A percentile compares a stretch with the other conserved stretches of the same genome.
phyloP scores from a whole-genome alignment of 2,888 invertebrate species.

The Endomychus coccineus region DNA sequence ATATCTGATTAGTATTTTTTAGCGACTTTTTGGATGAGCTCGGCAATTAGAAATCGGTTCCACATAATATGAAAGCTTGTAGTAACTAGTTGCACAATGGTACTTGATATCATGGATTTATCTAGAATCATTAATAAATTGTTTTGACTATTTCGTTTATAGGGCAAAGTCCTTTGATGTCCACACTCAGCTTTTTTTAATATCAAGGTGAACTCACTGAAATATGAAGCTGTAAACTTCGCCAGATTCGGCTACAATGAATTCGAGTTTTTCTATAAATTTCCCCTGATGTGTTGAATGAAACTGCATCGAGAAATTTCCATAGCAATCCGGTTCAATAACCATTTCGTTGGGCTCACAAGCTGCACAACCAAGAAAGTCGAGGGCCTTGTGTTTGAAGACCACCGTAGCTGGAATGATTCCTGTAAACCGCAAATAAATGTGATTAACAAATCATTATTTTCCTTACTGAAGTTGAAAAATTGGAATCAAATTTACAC shows the following conservation, averaged over 20 bases:
- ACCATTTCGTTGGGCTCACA: conserved; percentile 46
- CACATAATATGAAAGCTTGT: too few relatives aligned
- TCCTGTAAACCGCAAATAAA: too few relatives aligned
- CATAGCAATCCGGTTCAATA: conserved; percentile 47
- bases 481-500: too few relatives aligned
- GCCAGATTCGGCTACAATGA: conserved; percentile 51
- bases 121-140: too few relatives aligned
- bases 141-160: background rate
- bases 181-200: background rate
- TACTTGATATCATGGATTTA: too few relatives aligned
- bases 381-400: conserved; percentile 43
- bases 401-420: conserved; percentile 53
- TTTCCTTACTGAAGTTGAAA: too few relatives aligned
- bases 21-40: too few relatives aligned
- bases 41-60: too few relatives aligned
- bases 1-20: too few relatives aligned
- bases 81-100: too few relatives aligned
- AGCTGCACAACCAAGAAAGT: conserved; percentile 52
- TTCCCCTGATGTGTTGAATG: conserved; percentile 52
- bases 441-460: too few relatives aligned
- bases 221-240: conserved; percentile 50
- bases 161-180: background rate
- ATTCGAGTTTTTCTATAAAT: conserved; percentile 55
- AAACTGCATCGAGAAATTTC: conserved; percentile 51
- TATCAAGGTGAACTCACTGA: conserved; percentile 43